phyloP scores from a whole-genome alignment of 2,888 invertebrate genomes.

The Agrenia bidenticulata region DNA sequence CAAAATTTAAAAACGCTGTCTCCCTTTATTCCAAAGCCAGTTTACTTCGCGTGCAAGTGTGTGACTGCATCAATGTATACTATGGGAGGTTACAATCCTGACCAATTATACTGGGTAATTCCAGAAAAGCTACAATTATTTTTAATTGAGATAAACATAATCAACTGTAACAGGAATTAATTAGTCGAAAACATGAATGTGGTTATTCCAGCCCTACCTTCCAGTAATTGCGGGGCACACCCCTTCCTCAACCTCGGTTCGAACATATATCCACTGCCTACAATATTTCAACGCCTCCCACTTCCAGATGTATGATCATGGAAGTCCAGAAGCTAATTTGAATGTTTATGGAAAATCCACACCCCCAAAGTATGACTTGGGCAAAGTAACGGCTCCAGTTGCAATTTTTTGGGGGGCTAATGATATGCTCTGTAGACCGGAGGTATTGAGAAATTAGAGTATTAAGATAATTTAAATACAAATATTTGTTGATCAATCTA shows the following conservation, averaged over 20 bases:
- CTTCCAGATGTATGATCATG: slow-evolving; percentile 12
- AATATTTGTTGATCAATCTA: not conserved
- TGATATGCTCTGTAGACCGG: slow-evolving; percentile 11
- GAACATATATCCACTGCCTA: slow-evolving; percentile 15
- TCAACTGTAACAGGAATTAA: too few species aligned
- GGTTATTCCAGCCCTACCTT: not conserved
- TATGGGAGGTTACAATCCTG: slow-evolving; percentile 18
- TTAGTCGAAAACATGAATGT: not conserved
- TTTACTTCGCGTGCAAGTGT: slow-evolving; percentile 9
- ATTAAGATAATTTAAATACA: too few species aligned
- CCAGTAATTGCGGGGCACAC: slow-evolving; percentile 16
- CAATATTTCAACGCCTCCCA: slow-evolving; percentile 7
- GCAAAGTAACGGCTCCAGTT: slow-evolving; percentile 27
- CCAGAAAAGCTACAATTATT: too few species aligned
- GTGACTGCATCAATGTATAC: slow-evolving; percentile 10
- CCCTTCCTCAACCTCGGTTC: slow-evolving; percentile 13
- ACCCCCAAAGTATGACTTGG: slow-evolving; percentile 31
- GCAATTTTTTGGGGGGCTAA: slow-evolving; percentile 30
- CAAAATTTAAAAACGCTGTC: not conserved
- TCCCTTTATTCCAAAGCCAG: not conserved
- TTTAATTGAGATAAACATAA: too few species aligned
- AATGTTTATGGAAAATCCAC: slow-evolving; percentile 15
- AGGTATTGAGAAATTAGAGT: not conserved
- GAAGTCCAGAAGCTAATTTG: slow-evolving; percentile 15
- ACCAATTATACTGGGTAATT: slow-evolving; percentile 18